A percentile compares a stretch with the other conserved stretches of the same genome.
Evolutionary conservation across 2,888 invertebrate species (phyloP).

Genomic region (Uropetala carovei): DNA sequence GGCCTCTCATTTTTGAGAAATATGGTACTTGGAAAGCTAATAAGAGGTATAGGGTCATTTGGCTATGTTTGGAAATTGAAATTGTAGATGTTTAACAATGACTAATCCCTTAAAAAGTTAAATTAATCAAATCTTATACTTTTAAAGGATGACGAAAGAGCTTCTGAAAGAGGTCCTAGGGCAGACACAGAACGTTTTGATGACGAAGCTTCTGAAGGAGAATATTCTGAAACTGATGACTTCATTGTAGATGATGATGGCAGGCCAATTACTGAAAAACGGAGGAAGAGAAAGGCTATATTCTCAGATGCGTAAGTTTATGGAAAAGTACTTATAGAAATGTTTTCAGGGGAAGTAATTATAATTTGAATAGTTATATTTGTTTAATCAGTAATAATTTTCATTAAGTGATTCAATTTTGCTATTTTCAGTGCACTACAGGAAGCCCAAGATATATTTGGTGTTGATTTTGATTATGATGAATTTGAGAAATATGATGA

Average conservation of each 20-base stretch:
- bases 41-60: background rate
- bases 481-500: conserved; percentile 93
- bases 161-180: conserved; percentile 82
- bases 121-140: too few species aligned
- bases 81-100: background rate
- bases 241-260: conserved; percentile 99
- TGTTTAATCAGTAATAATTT: background rate
- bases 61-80: background rate
- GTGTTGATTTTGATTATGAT: conserved; percentile 98
- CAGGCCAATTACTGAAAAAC: conserved; percentile 88
- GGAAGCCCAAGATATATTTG: conserved; percentile 99
- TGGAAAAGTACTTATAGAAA: background rate
- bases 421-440: conserved; percentile 85
- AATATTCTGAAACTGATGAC: conserved; percentile 87
- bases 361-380: background rate
- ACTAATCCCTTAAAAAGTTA: background rate
- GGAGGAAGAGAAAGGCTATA: conserved; percentile 87
- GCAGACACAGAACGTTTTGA: conserved; percentile 83
- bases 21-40: too few species aligned
- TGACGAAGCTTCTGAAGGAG: conserved; percentile 87
- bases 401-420: conserved; percentile 55
- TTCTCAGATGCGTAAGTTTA: conserved; percentile 89
- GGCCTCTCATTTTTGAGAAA: too few species aligned
- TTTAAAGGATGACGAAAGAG: conserved; percentile 85
- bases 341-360: background rate